Conservation (phyloP, 2,113 vertebrate genomes). For the Pelusios castaneus region DNA sequence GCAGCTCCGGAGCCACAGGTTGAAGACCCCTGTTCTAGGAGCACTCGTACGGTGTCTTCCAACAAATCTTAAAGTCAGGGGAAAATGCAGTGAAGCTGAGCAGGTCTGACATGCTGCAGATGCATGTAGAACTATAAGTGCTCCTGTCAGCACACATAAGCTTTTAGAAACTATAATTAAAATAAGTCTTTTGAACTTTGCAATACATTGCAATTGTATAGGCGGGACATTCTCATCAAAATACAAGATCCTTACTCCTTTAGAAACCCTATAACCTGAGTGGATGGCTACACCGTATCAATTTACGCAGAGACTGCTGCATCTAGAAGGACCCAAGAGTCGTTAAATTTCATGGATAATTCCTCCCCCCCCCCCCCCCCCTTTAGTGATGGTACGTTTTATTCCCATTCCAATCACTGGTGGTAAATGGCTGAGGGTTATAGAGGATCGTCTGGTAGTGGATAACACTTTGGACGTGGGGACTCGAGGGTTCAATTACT, state of each 20-base stretch:
- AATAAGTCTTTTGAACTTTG: background rate
- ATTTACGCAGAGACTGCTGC: background rate
- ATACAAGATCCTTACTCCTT: background rate
- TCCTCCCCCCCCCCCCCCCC: background rate
- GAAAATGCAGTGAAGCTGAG: slow-evolving; percentile 1
- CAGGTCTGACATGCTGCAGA: background rate
- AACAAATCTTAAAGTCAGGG: background rate
- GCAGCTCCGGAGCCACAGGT: too few species aligned
- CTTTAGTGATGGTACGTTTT: background rate
- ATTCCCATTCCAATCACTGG: too few species aligned
- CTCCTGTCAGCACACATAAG: background rate
- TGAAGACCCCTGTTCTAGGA: too few species aligned
- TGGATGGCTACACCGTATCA: background rate
- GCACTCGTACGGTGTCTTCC: background rate
- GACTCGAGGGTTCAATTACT: background rate
- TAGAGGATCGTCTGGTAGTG: background rate
- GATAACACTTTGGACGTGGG: background rate
- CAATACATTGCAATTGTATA: background rate
- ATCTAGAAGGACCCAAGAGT: background rate
- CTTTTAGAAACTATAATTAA: background rate
- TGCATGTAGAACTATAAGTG: background rate
- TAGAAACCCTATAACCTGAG: background rate
- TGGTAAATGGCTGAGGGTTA: too few species aligned
- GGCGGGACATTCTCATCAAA: background rate
- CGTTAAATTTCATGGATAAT: background rate